A percentile compares a stretch with the other conserved stretches of the same genome.
Conservation (phyloP, 1,140 invertebrate genomes). For the Cydia fagiglandana region DNA sequence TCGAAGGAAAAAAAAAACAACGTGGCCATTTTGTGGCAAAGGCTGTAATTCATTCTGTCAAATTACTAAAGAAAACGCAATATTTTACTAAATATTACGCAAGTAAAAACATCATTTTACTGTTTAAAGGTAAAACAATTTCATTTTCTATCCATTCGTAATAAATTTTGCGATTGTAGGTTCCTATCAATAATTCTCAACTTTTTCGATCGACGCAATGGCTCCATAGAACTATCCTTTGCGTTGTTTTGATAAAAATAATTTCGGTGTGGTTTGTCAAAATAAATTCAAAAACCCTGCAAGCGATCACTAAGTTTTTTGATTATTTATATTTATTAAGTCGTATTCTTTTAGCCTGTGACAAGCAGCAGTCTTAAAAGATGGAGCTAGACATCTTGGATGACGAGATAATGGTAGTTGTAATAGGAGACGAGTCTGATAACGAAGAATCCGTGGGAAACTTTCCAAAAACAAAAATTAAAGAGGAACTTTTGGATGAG, state of each 20-base stretch:
- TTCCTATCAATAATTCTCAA: background rate
- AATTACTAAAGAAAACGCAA: background rate
- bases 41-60: conserved; percentile 21
- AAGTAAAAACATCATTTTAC: background rate
- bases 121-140: background rate
- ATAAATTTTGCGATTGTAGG: background rate
- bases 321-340: background rate
- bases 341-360: background rate
- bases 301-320: background rate
- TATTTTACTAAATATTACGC: background rate
- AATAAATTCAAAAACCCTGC: background rate
- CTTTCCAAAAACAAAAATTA: conserved; percentile 34
- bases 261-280: background rate
- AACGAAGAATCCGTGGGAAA: conserved; percentile 28
- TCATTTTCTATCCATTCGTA: background rate
- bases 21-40: conserved; percentile 27
- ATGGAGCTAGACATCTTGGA: conserved; percentile 45
- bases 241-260: background rate
- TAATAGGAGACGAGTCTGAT: conserved; percentile 54
- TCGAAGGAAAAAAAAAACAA: background rate
- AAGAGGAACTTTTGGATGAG: conserved; percentile 47
- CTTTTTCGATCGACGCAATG: background rate
- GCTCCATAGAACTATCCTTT: background rate
- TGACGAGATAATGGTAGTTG: conserved; percentile 63
- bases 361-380: background rate